Evolutionary conservation across 2,797 vertebrate genomes (phyloP).

Genomic region (Chloroceryle inda): DNA sequence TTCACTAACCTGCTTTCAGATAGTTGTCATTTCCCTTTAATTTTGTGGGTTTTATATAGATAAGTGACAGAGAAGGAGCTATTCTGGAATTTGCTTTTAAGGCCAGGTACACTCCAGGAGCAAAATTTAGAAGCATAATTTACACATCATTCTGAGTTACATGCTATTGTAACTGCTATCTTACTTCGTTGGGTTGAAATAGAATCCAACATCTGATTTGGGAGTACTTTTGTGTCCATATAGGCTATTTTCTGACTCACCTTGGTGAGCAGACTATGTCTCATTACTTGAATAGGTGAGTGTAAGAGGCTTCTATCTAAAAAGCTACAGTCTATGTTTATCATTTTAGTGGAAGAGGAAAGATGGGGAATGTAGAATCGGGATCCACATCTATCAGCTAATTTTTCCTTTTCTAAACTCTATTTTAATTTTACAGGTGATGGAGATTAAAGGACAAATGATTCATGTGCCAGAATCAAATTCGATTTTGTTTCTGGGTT

Average conservation of each 20-base stretch:
- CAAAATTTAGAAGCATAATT: neutral
- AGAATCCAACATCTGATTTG: neutral
- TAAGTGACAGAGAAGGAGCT: neutral
- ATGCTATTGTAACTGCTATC: neutral
- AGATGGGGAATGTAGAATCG: neutral
- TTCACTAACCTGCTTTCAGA: neutral
- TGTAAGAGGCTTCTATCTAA: neutral
- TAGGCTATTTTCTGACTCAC: neutral
- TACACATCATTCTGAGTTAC: neutral
- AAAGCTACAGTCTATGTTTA: neutral
- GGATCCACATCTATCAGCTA: neutral
- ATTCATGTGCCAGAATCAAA: constrained; percentile 95
- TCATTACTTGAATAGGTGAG: neutral
- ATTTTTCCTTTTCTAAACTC: neutral
- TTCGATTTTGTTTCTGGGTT: constrained; percentile 95
- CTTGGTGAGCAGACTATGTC: neutral
- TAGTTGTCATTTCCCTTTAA: neutral
- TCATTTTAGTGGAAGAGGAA: neutral
- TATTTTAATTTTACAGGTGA: constrained; percentile 86
- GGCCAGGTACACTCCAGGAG: neutral
- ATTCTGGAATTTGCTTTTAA: constrained; percentile 8
- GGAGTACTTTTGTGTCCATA: neutral
- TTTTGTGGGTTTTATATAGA: neutral
- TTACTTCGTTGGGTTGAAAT: neutral
- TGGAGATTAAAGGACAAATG: constrained; percentile 99